These are phyloP conservation scores for Idaea biselata DNA, from an alignment of 2,888 invertebrate species.

Conservation along the genomic window DNA sequence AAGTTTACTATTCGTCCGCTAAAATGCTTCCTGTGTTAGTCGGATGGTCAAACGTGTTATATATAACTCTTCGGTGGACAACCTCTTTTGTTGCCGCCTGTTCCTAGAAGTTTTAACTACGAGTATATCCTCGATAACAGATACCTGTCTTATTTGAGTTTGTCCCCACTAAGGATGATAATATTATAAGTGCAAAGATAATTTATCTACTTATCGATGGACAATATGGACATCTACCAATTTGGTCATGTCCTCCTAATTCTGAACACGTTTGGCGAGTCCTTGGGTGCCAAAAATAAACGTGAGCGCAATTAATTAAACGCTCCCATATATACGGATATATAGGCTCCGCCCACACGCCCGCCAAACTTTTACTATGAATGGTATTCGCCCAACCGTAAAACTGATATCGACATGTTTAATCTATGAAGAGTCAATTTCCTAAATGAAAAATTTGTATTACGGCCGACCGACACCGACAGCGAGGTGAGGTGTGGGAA, in stretches of 20 bases:
- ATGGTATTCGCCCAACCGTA: conserved; percentile 44
- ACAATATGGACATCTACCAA: conserved; percentile 5
- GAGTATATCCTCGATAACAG: neutral
- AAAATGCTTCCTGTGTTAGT: too few relatives aligned
- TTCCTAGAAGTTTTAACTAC: neutral
- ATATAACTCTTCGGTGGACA: too few relatives aligned
- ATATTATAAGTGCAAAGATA: neutral
- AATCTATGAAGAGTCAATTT: conserved; percentile 2
- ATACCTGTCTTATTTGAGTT: neutral
- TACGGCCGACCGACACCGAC: neutral
- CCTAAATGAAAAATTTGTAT: neutral
- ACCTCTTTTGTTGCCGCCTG: neutral
- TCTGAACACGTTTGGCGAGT: conserved; percentile 48
- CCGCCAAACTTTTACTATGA: conserved; percentile 41
- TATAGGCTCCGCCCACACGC: conserved; percentile 24
- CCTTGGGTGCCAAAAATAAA: conserved; percentile 54
- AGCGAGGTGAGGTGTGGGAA: neutral
- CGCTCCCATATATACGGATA: conserved; percentile 11
- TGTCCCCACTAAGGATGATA: neutral
- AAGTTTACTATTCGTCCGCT: too few relatives aligned
- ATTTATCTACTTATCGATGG: neutral
- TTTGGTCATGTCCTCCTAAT: conserved; percentile 31
- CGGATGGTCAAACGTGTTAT: too few relatives aligned
- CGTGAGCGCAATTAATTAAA: conserved; percentile 55
- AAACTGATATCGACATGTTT: conserved; percentile 30